These are phyloP conservation scores for Ashinkailepas kermadecensis DNA, from an alignment of 2,888 invertebrate species.

Conservation along the genomic window DNA sequence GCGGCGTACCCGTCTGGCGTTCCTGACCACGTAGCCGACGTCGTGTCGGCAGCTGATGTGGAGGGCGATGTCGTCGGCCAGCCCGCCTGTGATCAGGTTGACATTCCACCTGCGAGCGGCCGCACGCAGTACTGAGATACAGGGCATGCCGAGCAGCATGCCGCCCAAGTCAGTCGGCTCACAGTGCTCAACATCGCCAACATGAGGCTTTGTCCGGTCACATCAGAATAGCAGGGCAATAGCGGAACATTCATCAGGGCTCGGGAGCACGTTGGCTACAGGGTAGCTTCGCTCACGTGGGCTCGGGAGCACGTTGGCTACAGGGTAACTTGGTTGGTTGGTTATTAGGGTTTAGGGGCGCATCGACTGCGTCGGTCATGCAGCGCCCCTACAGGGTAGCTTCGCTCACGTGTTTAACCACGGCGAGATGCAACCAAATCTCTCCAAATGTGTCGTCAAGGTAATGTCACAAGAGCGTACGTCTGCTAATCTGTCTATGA, in stretches of 20 bases:
- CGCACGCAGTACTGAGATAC: background rate
- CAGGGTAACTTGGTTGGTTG: too few relatives aligned
- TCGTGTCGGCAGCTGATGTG: conserved; percentile 76
- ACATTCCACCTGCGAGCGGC: background rate
- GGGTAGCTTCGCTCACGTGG: too few relatives aligned
- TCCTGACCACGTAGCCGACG: conserved; percentile 68
- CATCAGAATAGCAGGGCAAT: background rate
- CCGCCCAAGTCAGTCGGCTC: background rate
- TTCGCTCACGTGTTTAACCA: too few relatives aligned
- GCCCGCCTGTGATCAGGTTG: background rate
- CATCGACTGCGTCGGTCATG: too few relatives aligned
- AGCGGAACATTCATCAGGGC: background rate
- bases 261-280: too few relatives aligned
- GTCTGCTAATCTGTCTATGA: too few relatives aligned
- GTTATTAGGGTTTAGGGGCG: too few relatives aligned
- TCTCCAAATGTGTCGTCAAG: too few relatives aligned
- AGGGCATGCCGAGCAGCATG: background rate
- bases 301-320: too few relatives aligned
- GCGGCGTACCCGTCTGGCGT: conserved; percentile 50
- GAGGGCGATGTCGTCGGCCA: conserved; percentile 55
- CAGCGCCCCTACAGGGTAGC: too few relatives aligned
- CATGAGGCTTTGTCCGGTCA: background rate
- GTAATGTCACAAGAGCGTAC: too few relatives aligned
- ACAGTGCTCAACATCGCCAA: background rate
- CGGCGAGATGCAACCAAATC: too few relatives aligned